phyloP scores from a whole-genome alignment of 2,113 vertebrate species.

The Myrmecophaga tridactyla region DNA sequence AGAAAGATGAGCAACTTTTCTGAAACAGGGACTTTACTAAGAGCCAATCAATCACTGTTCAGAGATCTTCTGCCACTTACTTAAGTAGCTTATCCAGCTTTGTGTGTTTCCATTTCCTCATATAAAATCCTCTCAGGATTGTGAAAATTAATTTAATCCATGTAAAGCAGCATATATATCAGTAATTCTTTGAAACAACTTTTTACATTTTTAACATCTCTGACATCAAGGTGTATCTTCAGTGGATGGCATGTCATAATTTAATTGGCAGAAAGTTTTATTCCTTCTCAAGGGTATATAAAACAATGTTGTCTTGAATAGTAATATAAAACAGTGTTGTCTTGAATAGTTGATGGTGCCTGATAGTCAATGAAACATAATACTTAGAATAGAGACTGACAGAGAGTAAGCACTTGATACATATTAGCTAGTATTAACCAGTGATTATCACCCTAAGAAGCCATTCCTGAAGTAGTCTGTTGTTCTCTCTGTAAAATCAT shows the following conservation, averaged over 20 bases:
- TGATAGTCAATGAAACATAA: conserved; percentile 30
- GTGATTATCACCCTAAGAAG: background rate
- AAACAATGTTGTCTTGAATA: background rate
- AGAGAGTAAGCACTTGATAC: background rate
- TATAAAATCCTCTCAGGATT: background rate
- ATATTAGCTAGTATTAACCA: background rate
- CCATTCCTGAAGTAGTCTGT: background rate
- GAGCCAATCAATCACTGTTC: background rate
- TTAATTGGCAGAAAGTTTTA: background rate
- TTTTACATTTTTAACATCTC: conserved; percentile 4
- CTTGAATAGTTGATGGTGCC: conserved; percentile 11
- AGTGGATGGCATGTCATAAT: background rate
- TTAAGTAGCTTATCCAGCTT: background rate
- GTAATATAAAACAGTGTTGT: background rate
- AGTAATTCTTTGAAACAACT: background rate
- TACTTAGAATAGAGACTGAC: background rate
- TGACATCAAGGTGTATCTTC: background rate
- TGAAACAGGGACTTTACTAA: background rate
- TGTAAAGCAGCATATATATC: background rate
- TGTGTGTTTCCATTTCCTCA: background rate
- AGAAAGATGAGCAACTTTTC: background rate
- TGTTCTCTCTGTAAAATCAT: background rate
- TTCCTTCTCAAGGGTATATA: background rate
- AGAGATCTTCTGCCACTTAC: conserved; percentile 4
- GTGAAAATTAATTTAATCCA: background rate